A percentile compares a stretch with the other conserved stretches of the same genome.
Evolutionary conservation across 2,797 vertebrate genomes (phyloP).

Genomic region (Myotis myotis): DNA sequence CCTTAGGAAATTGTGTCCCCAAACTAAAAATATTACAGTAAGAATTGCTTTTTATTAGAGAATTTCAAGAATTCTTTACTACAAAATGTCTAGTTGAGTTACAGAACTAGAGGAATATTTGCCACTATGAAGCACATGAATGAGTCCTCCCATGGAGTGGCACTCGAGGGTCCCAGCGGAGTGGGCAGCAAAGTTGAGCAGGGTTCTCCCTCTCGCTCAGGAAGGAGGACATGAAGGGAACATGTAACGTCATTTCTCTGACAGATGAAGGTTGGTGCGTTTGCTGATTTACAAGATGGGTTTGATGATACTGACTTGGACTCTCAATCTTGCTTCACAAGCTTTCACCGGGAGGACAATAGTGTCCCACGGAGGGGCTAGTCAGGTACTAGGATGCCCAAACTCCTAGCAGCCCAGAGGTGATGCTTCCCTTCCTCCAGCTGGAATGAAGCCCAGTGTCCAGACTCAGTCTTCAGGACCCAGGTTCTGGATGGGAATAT

Average conservation of each 20-base stretch:
- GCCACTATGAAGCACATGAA: conserved; percentile 77
- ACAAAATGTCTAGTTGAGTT: conserved; percentile 83
- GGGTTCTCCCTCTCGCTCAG: conserved; percentile 42
- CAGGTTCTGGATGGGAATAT: not conserved
- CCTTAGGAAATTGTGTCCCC: conserved; percentile 85
- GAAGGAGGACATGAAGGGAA: conserved; percentile 20
- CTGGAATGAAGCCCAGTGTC: not conserved
- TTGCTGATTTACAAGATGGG: not conserved
- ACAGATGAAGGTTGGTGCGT: conserved; percentile 52
- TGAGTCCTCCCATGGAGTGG: conserved; percentile 49
- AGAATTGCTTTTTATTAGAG: conserved; percentile 85
- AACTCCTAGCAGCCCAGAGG: not conserved
- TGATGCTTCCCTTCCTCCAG: not conserved
- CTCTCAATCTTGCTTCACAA: conserved; percentile 6
- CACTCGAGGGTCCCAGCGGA: conserved; percentile 42
- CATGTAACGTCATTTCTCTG: not conserved
- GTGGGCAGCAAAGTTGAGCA: conserved; percentile 37
- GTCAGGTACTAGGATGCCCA: not conserved
- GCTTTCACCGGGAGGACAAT: conserved; percentile 45
- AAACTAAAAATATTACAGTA: conserved; percentile 86
- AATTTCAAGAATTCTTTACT: conserved; percentile 83
- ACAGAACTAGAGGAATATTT: conserved; percentile 78
- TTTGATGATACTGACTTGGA: not conserved
- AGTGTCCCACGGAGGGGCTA: not conserved
- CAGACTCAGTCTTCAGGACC: conserved; percentile 2